Evolutionary conservation across 2,113 vertebrate species (phyloP).

Genomic region (Sarotherodon lohbergeri): DNA sequence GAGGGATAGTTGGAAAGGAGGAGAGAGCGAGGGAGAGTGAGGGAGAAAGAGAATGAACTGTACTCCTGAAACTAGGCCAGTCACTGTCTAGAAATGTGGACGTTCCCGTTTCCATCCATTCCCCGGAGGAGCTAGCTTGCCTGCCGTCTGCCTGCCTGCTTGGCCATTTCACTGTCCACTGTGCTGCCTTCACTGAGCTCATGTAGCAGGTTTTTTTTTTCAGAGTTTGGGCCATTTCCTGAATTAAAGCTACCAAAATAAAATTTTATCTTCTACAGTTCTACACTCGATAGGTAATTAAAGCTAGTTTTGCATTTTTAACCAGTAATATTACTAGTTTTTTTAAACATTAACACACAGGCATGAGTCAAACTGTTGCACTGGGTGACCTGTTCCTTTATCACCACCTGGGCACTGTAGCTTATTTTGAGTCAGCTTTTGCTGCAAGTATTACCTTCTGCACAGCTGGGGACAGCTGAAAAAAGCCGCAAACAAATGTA

Average conservation of each 20-base stretch:
- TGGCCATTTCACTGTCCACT: constrained; percentile 22
- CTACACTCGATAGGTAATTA: not conserved
- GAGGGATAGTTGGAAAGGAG: not conserved
- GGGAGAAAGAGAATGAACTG: constrained; percentile 1
- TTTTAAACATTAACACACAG: not conserved
- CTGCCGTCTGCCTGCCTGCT: constrained; percentile 14
- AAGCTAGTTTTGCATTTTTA: not conserved
- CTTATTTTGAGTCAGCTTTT: not conserved
- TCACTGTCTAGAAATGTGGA: constrained; percentile 64
- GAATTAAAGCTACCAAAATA: not conserved
- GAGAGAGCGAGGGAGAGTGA: not conserved
- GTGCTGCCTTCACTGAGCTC: constrained; percentile 13
- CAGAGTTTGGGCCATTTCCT: not conserved
- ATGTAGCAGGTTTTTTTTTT: not conserved
- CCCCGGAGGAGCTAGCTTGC: constrained; percentile 34
- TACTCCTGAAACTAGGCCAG: constrained; percentile 63
- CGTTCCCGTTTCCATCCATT: constrained; percentile 52
- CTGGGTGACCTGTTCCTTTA: not conserved
- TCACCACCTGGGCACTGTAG: not conserved
- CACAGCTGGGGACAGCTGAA: not conserved
- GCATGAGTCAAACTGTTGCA: not conserved
- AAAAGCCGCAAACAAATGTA: not conserved
- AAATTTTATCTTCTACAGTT: not conserved
- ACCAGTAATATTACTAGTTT: not conserved
- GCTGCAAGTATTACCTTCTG: not conserved